Conservation (phyloP, 30 jellyfish, hydroid and myxozoan genomes). For the Nemopilema nomurai region DNA sequence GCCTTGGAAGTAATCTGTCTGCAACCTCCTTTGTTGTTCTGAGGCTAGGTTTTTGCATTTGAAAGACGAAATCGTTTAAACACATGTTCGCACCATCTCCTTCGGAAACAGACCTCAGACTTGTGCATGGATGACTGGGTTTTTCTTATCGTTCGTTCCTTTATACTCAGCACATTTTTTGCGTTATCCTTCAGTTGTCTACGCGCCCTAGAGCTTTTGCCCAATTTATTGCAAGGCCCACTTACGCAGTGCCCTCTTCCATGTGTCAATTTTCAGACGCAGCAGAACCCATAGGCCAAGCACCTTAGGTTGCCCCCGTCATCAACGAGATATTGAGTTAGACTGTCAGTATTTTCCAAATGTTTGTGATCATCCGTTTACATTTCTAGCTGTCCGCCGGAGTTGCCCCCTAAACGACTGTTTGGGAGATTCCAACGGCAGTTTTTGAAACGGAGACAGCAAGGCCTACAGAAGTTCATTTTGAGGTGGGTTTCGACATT, state of each 20-base stretch:
- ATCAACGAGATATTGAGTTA: no score
- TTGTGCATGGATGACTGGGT: neutral
- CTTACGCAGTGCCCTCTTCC: no score
- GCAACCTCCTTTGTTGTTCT: neutral
- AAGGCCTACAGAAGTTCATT: constrained; percentile 85
- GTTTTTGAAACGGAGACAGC: constrained; percentile 87
- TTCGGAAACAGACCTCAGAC: neutral
- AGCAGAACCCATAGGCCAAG: no score
- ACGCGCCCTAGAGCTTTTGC: no score
- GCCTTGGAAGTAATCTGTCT: neutral
- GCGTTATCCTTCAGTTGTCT: no score
- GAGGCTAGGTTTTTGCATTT: neutral
- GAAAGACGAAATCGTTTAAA: neutral
- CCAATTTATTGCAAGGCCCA: no score
- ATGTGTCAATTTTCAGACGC: no score
- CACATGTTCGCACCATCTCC: neutral
- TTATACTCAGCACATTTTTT: no score
- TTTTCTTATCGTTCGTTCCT: neutral
- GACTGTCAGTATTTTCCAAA: no score
- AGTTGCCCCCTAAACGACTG: constrained; percentile 96
- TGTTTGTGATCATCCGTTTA: no score
- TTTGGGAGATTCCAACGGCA: constrained; percentile 97
- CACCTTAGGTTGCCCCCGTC: no score
- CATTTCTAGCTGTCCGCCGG: constrained; percentile 83
- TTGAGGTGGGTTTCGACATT: constrained; percentile 63